These are phyloP conservation scores for Diglossa cyanea DNA, from an alignment of 2,797 vertebrate species.

Conservation along the genomic window DNA sequence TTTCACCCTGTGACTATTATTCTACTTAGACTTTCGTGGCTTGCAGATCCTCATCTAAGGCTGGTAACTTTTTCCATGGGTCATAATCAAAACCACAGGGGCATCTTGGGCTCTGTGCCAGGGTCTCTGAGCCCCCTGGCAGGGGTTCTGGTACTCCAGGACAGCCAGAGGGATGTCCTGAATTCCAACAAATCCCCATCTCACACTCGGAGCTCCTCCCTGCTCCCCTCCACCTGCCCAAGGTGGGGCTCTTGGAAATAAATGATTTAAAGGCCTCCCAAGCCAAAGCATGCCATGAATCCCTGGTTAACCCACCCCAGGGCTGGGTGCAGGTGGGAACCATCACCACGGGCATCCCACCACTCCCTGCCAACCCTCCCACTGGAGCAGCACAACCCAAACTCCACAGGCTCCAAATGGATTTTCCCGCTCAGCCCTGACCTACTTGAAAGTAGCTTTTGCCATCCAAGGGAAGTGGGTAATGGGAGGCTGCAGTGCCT, in stretches of 20 bases:
- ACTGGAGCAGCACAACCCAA: fast-evolving
- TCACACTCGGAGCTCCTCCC: background rate
- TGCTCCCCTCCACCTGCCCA: background rate
- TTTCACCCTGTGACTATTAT: no score
- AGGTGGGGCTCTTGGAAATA: background rate
- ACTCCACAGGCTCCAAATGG: background rate
- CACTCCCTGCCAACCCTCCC: fast-evolving
- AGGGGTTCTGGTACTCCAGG: no score
- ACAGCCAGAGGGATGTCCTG: no score
- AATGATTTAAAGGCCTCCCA: background rate
- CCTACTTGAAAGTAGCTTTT: constrained; percentile 79
- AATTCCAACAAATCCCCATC: no score
- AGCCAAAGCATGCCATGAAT: background rate
- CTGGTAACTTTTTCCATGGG: no score
- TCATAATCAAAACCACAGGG: no score
- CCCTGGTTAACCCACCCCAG: fast-evolving
- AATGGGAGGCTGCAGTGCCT: constrained; percentile 82
- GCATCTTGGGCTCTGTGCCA: no score
- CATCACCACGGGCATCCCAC: fast-evolving
- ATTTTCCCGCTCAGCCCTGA: constrained; percentile 76
- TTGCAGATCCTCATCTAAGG: no score
- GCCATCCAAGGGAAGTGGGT: constrained; percentile 70
- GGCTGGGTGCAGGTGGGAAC: background rate
- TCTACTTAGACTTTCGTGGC: no score
- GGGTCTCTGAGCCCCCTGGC: no score